Evolutionary conservation across 2,797 vertebrate genomes (phyloP), one percentile per base, ranked within the genome.

Genomic region (Perdix hodgsoniae): DNA sequence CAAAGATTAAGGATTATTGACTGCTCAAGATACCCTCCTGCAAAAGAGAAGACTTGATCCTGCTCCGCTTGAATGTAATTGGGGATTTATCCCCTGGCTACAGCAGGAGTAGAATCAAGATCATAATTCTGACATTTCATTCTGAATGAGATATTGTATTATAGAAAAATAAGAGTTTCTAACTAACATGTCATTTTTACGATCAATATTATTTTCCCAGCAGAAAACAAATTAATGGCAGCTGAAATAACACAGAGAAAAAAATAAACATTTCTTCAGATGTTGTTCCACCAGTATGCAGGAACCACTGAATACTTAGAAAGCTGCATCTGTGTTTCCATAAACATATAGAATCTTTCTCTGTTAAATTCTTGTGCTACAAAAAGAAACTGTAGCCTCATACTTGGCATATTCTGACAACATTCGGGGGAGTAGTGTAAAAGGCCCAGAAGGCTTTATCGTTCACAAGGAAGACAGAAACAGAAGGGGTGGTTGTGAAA

Each of bases 1-100:
- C 60, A 64, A 33, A 94, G 78, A 96, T 96, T 90, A 95, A 96
- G 88, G 82, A 91, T 93, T 97, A 97, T 18, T 85, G 81, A 87
- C 82, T 84, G 39, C 61, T 70, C 44, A 84, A 92, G 56, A 94
- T 59, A 95, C 40, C n/a, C 37, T 83, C 72, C 71, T 64, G 66
- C 64, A 83, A 86, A 97, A 97, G 31, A 60, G 59, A 93, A 52
- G 54, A 60, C 60, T 89, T 33, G 2, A 71, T 87, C 56, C 72
- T 50, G n/a, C 81, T 93, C 35, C 39, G 65, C 3, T 67, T 61
- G 78, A 94, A 91, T 37, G 37, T 57, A 95, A 89, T 50, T 89
- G 77, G 66, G 73, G 88, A 78, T 86, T 93, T 70, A 93, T 79
- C 73, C 94, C 91, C 64, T 70, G 49, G 75, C 59, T 95, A 91